Percentiles rank a stretch among this genome's conserved stretches.
Conservation (phyloP, 1,140 invertebrate genomes). For the Drepana arcuata region DNA sequence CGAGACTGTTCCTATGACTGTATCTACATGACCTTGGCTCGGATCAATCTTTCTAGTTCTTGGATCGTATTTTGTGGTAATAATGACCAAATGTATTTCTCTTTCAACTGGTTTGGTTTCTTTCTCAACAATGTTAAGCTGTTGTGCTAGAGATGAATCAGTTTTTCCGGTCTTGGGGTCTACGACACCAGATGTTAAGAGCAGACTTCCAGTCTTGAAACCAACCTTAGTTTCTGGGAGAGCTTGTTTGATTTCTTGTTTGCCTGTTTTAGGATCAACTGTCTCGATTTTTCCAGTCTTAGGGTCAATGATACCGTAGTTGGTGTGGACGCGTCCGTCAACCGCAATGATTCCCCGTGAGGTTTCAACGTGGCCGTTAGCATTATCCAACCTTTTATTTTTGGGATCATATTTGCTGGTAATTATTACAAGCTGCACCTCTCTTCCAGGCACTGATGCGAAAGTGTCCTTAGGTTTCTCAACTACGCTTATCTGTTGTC, state of each 20-base stretch:
- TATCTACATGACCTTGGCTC: slow-evolving; percentile 72
- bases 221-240: slow-evolving; percentile 53
- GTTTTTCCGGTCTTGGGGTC: slow-evolving; percentile 73
- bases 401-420: slow-evolving; percentile 73
- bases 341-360: slow-evolving; percentile 63
- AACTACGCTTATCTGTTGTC: slow-evolving; percentile 71
- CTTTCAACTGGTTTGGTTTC: slow-evolving; percentile 56
- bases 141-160: slow-evolving; percentile 70
- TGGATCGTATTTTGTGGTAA: slow-evolving; percentile 72
- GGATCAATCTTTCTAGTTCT: slow-evolving; percentile 74
- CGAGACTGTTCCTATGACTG: slow-evolving; percentile 66
- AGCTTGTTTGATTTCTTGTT: slow-evolving; percentile 68
- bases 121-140: slow-evolving; percentile 69
- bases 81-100: slow-evolving; percentile 67
- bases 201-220: slow-evolving; percentile 64
- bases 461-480: slow-evolving; percentile 63
- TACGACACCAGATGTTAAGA: slow-evolving; percentile 61
- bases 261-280: slow-evolving; percentile 69
- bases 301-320: slow-evolving; percentile 73
- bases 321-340: slow-evolving; percentile 71
- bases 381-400: slow-evolving; percentile 71
- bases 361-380: slow-evolving; percentile 70
- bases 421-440: slow-evolving; percentile 72
- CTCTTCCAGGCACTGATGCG: slow-evolving; percentile 46
- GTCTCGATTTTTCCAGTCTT: slow-evolving; percentile 68